Conservation (phyloP, 2,888 invertebrate species). For the Fissipunctia ypsillon region DNA sequence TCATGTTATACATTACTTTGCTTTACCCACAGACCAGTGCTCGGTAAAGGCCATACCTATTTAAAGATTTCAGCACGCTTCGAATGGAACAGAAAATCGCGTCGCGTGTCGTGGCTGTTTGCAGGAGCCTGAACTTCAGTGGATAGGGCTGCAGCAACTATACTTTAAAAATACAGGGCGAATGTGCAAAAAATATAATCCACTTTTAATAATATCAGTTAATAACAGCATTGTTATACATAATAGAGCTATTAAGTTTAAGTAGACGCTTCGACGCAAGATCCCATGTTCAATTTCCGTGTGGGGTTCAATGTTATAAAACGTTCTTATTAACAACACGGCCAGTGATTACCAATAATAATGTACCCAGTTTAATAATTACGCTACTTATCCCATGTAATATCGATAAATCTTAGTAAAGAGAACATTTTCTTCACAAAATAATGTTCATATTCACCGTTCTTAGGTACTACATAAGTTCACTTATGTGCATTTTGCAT, state of each 20-base stretch:
- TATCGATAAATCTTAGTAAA: slow-evolving; percentile 56
- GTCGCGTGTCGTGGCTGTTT: too few relatives aligned
- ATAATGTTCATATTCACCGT: slow-evolving; percentile 39
- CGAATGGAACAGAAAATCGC: not conserved
- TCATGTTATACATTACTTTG: not conserved
- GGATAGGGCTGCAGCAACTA: too few relatives aligned
- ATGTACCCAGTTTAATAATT: slow-evolving; percentile 57
- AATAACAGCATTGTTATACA: slow-evolving; percentile 45
- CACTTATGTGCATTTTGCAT: slow-evolving; percentile 42
- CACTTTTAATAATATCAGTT: slow-evolving; percentile 41
- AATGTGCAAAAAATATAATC: not conserved
- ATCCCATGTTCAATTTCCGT: slow-evolving; percentile 62
- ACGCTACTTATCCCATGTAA: slow-evolving; percentile 62
- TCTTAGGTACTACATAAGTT: slow-evolving; percentile 30
- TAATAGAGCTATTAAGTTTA: slow-evolving; percentile 65
- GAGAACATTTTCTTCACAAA: slow-evolving; percentile 49
- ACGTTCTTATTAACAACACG: slow-evolving; percentile 60
- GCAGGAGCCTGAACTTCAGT: too few relatives aligned
- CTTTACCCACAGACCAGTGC: too few relatives aligned
- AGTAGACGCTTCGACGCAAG: slow-evolving; percentile 41
- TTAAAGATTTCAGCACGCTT: slow-evolving; percentile 2
- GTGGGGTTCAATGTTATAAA: slow-evolving; percentile 53
- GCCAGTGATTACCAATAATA: slow-evolving; percentile 63
- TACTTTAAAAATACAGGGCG: too few relatives aligned
- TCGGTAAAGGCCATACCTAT: not conserved